These are phyloP conservation scores for Rotaria macrura DNA, from an alignment of 2,888 invertebrate genomes.

Conservation along the genomic window DNA sequence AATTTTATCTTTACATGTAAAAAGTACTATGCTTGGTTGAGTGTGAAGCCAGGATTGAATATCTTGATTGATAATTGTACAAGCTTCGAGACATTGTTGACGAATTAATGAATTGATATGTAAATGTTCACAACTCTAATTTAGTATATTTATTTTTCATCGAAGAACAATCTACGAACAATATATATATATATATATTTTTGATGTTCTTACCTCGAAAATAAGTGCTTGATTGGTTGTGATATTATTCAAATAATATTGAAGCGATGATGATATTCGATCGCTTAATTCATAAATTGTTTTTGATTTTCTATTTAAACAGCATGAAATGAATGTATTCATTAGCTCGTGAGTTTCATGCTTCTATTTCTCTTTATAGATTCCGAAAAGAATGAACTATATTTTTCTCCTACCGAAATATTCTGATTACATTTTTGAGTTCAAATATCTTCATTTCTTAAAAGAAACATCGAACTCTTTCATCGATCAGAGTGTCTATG, in stretches of 20 bases:
- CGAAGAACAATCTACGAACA: too few species aligned
- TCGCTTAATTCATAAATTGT: background rate
- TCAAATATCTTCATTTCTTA: too few species aligned
- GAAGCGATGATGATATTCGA: background rate
- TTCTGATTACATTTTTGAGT: too few species aligned
- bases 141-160: background rate
- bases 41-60: background rate
- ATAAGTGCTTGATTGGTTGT: background rate
- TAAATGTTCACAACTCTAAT: conserved; percentile 1
- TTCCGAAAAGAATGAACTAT: too few species aligned
- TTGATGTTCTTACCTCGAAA: background rate
- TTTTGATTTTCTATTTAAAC: background rate
- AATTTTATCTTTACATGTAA: conserved; percentile 5
- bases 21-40: background rate
- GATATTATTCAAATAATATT: background rate
- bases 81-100: background rate
- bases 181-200: too few species aligned
- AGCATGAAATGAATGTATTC: background rate
- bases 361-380: too few species aligned
- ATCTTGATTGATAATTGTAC: background rate
- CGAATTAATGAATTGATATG: background rate
- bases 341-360: too few species aligned
- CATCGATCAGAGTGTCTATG: too few species aligned
- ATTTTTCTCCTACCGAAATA: too few species aligned
- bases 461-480: too few species aligned